These are phyloP conservation scores for Himalopsyche anomala DNA, from an alignment of 2,888 invertebrate genomes.

Conservation along the genomic window DNA sequence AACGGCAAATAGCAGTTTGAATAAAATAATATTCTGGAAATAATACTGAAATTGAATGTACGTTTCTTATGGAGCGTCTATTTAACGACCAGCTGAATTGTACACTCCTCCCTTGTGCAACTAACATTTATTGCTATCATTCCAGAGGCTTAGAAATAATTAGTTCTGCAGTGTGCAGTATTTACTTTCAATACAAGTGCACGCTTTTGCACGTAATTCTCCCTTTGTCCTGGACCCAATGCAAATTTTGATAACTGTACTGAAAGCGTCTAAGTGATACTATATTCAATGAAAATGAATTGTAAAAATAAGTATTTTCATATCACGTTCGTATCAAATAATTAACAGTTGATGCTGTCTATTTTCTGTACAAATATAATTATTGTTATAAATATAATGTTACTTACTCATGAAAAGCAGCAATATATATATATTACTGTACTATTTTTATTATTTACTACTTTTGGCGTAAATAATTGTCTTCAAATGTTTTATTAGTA, in stretches of 20 bases:
- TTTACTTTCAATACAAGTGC: constrained; percentile 56
- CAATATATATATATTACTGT: too few relatives aligned
- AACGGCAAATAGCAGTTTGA: background rate
- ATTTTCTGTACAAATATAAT: too few relatives aligned
- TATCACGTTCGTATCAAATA: too few relatives aligned
- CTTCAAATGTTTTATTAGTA: too few relatives aligned
- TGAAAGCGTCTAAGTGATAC: background rate
- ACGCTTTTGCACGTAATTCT: constrained; percentile 45
- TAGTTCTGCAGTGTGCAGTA: constrained; percentile 56
- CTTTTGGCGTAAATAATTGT: too few relatives aligned
- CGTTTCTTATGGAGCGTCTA: too few relatives aligned
- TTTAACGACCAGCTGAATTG: background rate
- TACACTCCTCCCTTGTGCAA: constrained; percentile 7
- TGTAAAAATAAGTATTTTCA: background rate
- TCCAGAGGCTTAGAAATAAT: constrained; percentile 61
- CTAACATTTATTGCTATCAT: constrained; percentile 60
- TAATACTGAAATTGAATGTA: too few relatives aligned
- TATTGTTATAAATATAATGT: too few relatives aligned
- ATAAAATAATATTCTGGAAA: too few relatives aligned
- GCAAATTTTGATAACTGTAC: background rate
- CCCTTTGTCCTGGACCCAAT: background rate
- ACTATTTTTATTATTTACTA: too few relatives aligned
- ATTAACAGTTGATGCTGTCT: too few relatives aligned
- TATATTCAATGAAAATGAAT: background rate
- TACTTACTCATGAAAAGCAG: too few relatives aligned